A percentile compares a stretch with the other conserved stretches of the same genome.
Evolutionary conservation across 2,888 invertebrate genomes (phyloP).

Genomic region (Protonemura montana): DNA sequence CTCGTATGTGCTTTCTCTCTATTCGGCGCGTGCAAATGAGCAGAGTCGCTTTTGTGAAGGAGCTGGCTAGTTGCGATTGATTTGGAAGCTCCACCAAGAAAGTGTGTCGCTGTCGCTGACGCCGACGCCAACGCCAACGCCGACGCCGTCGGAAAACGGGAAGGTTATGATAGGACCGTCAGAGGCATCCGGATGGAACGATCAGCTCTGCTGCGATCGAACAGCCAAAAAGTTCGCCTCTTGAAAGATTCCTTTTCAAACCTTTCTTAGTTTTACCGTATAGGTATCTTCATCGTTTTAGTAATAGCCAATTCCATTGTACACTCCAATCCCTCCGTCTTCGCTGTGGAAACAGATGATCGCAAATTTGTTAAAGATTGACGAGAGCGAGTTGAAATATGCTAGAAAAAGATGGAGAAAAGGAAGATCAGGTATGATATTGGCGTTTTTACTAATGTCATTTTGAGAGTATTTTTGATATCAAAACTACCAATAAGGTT

Average conservation of each 20-base stretch:
- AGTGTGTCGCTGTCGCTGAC: background rate
- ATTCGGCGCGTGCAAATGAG: conserved; percentile 42
- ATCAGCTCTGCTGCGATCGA: background rate
- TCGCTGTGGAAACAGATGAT: background rate
- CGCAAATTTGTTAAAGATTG: conserved; percentile 5
- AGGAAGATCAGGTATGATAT: background rate
- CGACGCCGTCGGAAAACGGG: too few species aligned
- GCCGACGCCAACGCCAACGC: too few species aligned
- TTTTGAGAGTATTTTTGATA: background rate
- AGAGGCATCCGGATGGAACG: background rate
- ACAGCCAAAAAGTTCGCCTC: background rate
- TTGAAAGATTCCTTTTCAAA: background rate
- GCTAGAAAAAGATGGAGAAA: background rate
- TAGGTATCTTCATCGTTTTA: conserved; percentile 5
- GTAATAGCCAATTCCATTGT: conserved; percentile 12
- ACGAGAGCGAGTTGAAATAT: background rate
- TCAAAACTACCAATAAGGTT: background rate
- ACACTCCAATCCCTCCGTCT: background rate
- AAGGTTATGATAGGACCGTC: background rate
- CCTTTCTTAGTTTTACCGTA: conserved; percentile 7
- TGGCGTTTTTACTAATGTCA: background rate
- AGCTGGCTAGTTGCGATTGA: background rate
- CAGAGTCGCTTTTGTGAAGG: conserved; percentile 16
- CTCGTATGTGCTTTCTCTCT: background rate
- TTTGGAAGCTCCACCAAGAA: background rate